Percentiles rank a stretch among this genome's conserved stretches.
These are phyloP conservation scores for Tethya wilhelma DNA, from an alignment of 37 sponge, comb jelly and placozoan genomes.

Conservation along the genomic window DNA sequence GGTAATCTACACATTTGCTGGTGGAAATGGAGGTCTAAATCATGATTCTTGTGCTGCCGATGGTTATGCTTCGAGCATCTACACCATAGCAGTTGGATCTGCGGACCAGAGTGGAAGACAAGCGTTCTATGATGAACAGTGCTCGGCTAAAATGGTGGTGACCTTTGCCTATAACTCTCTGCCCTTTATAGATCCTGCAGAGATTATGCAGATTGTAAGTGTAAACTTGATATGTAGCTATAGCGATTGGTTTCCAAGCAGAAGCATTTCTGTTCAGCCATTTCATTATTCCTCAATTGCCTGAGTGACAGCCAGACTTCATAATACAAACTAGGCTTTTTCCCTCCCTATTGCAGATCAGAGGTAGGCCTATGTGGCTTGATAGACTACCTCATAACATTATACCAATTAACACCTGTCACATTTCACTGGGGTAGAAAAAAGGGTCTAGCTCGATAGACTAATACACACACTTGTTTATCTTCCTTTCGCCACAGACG, in stretches of 20 bases:
- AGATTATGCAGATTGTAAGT: background rate
- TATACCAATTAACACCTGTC: no score
- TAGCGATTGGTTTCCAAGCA: constrained; percentile 25
- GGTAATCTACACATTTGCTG: constrained; percentile 88
- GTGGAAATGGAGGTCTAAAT: constrained; percentile 90
- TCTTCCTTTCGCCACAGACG: constrained; percentile 9
- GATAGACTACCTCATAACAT: no score
- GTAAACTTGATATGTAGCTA: constrained; percentile 6
- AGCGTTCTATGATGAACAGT: constrained; percentile 89
- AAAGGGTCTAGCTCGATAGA: no score
- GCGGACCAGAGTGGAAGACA: constrained; percentile 68
- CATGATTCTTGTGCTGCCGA: constrained; percentile 91
- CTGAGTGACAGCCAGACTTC: no score
- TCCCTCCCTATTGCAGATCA: no score
- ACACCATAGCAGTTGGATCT: constrained; percentile 89
- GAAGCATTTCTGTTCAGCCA: background rate
- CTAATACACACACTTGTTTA: background rate
- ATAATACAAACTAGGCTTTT: no score
- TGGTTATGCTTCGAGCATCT: constrained; percentile 88
- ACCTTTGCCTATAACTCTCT: constrained; percentile 77
- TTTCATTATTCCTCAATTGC: background rate
- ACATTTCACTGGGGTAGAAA: no score
- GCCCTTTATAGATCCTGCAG: background rate
- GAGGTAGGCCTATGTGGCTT: no score
- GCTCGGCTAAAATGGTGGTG: constrained; percentile 86